Percentiles rank a stretch among this genome's conserved stretches.
Evolutionary conservation across 2,888 invertebrate species (phyloP).

Genomic region (Zele albiditarsus): DNA sequence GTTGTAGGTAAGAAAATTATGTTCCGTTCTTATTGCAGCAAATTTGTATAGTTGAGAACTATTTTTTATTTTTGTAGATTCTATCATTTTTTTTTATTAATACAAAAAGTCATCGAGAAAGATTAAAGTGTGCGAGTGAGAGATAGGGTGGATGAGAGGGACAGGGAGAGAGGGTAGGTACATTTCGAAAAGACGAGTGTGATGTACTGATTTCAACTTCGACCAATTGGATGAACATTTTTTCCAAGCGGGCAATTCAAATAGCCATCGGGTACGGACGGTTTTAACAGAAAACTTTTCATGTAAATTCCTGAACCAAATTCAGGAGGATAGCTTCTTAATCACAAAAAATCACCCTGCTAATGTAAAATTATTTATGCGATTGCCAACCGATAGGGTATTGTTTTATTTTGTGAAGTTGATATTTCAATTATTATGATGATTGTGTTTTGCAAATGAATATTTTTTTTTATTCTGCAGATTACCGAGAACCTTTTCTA

Average conservation of each 20-base stretch:
- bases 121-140: background rate
- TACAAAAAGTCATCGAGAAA: background rate
- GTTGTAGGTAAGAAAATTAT: slow-evolving; percentile 3
- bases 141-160: background rate
- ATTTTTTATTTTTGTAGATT: background rate
- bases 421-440: too few relatives aligned
- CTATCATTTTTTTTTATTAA: background rate
- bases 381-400: too few relatives aligned
- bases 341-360: background rate
- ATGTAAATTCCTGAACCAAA: background rate
- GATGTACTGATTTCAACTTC: background rate
- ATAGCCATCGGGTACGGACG: background rate
- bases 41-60: background rate
- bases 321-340: background rate
- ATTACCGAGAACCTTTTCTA: slow-evolving; percentile 43
- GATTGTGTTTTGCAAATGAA: background rate
- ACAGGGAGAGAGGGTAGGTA: background rate
- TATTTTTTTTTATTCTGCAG: slow-evolving; percentile 45
- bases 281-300: background rate
- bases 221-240: slow-evolving; percentile 14
- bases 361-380: too few relatives aligned
- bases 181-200: slow-evolving; percentile 12
- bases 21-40: background rate
- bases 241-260: slow-evolving; percentile 13
- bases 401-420: too few relatives aligned